phyloP scores from a whole-genome alignment of 2,797 vertebrate species.

The Pyrocephalus nanus region DNA sequence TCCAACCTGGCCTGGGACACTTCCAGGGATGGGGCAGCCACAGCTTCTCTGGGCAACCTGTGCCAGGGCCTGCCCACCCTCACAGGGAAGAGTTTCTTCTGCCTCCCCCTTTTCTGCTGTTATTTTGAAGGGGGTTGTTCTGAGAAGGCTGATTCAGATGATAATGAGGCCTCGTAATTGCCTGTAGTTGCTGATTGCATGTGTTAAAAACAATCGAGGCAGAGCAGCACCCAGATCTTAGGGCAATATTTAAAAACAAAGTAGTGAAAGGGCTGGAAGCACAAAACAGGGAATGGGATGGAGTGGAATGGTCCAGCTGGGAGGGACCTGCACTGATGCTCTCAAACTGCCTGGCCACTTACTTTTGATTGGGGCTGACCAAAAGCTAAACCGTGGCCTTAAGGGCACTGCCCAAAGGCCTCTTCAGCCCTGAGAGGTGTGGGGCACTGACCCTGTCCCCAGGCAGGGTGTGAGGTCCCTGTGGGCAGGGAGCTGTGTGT shows the following conservation, averaged over 20 bases:
- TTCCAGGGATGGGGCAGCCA: background rate
- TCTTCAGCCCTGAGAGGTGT: background rate
- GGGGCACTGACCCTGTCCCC: background rate
- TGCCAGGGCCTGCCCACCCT: background rate
- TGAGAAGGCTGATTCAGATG: conserved; percentile 60
- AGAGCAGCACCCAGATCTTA: conserved; percentile 43
- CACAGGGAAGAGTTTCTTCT: background rate
- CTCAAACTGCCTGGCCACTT: fast-evolving
- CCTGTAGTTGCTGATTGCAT: conserved; percentile 65
- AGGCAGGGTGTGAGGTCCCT: background rate
- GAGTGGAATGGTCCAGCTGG: fast-evolving
- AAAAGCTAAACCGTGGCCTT: background rate
- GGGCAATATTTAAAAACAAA: conserved; percentile 70
- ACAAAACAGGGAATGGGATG: background rate
- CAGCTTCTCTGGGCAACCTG: background rate
- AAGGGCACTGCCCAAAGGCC: background rate
- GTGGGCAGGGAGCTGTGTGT: background rate
- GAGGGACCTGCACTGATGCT: fast-evolving
- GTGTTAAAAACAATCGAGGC: conserved; percentile 70
- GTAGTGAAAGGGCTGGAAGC: background rate
- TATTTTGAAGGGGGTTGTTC: conserved; percentile 12
- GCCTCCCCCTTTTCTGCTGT: background rate
- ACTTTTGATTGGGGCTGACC: background rate
- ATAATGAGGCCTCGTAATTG: conserved; percentile 74
- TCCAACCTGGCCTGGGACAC: background rate